Base-by-base conservation (phyloP, 1,140 invertebrate species). In the Heliconius congener region DNA sequence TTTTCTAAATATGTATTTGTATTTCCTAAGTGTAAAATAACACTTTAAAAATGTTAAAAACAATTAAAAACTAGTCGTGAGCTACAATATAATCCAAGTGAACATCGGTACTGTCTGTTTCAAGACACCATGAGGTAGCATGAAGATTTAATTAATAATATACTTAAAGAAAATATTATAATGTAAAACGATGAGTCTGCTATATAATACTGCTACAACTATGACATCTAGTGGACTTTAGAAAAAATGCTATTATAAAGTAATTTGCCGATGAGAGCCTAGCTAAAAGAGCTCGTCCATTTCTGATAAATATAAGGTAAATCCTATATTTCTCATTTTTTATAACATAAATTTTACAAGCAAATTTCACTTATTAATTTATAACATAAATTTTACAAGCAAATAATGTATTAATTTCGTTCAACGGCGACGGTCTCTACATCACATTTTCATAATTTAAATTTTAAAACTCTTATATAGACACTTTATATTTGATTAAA, bases 171-270 rank as follows among this genome's bases (percentile, higher is more conserved):
- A 46, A 16, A 16, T 46, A 76, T 60, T 30, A 76, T 42, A 66
- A 66, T 39, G 9, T 30, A 30, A 30, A 76, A 23, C 30, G 34
- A 66, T 66, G 74, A 76, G 80, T 84, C 82, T 76, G 86, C 81
- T 79, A 77, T 87, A 89, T 91, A 93, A 93, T 93, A 92, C 92
- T 93, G 92, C 88, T 92, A 91, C 89, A 86, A 80, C 87, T 91
- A 90, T 83, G 77, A 87, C 81, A 82, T 46, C 70, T 81, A 86
- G 70, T 16, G 42, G 27, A 30, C 27, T 30, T 30, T 2, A 30
- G 16, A 52, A 66, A 66, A 66, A 66, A 27, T 6, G 11, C 27
- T 66, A 66, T 66, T 6, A 30, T 30, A 66, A 27, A 66, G 3
- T 30, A 60, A n/a, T 66, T 1, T 30, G 27, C 11, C 60, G 9